Evolutionary conservation across 2,888 invertebrate genomes (phyloP).

Genomic region (Asteroscopus sphinx): DNA sequence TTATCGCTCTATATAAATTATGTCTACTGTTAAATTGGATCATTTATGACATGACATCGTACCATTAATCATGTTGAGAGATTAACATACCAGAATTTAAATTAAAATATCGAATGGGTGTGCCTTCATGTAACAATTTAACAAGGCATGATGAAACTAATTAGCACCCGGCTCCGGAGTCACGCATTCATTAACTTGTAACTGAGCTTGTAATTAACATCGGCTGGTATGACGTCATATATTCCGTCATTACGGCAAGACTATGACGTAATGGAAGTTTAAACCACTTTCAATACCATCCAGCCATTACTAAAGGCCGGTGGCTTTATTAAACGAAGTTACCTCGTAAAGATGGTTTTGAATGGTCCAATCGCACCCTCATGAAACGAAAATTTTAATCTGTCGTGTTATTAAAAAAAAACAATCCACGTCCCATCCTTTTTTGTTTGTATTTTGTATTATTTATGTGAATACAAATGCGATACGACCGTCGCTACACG

Average conservation of each 20-base stretch:
- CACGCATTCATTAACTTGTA: slow-evolving; percentile 32
- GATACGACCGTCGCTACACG: neutral
- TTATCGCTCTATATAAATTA: slow-evolving; percentile 7
- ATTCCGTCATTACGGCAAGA: slow-evolving; percentile 3
- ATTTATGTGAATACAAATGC: neutral
- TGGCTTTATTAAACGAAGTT: slow-evolving; percentile 43
- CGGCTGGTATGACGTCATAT: slow-evolving; percentile 24
- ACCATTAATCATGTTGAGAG: slow-evolving; percentile 4
- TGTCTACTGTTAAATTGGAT: slow-evolving; percentile 27
- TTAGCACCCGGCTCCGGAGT: slow-evolving; percentile 13
- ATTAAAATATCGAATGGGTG: slow-evolving; percentile 1
- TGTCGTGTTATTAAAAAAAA: neutral
- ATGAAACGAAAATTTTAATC: neutral
- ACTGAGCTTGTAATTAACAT: slow-evolving; percentile 25
- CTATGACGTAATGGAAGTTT: slow-evolving; percentile 7
- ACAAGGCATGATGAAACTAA: slow-evolving; percentile 14
- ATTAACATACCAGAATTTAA: slow-evolving; percentile 12
- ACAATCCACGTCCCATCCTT: neutral
- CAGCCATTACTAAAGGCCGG: slow-evolving; percentile 1
- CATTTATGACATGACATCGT: slow-evolving; percentile 22
- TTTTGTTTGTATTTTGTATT: neutral
- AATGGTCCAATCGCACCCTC: slow-evolving; percentile 17
- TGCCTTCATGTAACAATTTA: slow-evolving; percentile 5
- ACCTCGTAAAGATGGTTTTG: slow-evolving; percentile 24
- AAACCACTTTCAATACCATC: slow-evolving; percentile 18